phyloP scores from a whole-genome alignment of 2,888 invertebrate species.

The Polia nebulosa region DNA sequence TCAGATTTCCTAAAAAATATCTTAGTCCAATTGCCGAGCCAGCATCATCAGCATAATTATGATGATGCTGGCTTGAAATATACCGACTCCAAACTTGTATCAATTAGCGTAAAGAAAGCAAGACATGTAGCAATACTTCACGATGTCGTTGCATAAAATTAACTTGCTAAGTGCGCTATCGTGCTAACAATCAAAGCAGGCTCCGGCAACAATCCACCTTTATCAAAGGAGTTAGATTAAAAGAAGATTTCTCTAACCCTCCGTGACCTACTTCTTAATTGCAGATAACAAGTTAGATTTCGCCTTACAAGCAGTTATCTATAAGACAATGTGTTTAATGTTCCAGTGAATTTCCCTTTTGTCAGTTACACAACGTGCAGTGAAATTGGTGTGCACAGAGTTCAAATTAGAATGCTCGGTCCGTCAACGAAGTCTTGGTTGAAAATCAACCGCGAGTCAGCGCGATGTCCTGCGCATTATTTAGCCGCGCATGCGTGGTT shows the following conservation, averaged over 20 bases:
- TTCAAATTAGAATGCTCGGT: conserved; percentile 87
- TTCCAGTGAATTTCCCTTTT: conserved; percentile 72
- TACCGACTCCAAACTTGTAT: not conserved
- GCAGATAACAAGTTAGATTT: conserved; percentile 62
- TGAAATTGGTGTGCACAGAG: conserved; percentile 86
- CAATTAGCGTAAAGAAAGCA: not conserved
- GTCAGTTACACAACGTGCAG: conserved; percentile 83
- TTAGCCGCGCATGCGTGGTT: conserved; percentile 74
- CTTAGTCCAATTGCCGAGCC: not conserved
- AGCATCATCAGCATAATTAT: too few species aligned
- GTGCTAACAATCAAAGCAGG: conserved; percentile 17
- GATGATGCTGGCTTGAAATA: not conserved
- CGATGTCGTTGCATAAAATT: conserved; percentile 14
- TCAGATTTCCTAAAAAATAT: not conserved
- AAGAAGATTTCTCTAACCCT: conserved; percentile 62
- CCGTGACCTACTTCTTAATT: conserved; percentile 67
- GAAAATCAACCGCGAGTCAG: conserved; percentile 80
- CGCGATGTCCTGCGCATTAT: conserved; percentile 85
- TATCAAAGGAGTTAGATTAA: conserved; percentile 50
- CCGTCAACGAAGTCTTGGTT: conserved; percentile 85
- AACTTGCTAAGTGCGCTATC: conserved; percentile 12
- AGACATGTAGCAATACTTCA: not conserved
- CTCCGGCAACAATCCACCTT: conserved; percentile 21
- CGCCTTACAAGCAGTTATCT: conserved; percentile 57
- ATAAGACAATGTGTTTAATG: conserved; percentile 39